Evolutionary conservation across 1,140 invertebrate genomes (phyloP), one percentile per base, ranked within the genome.

Genomic region (Apis florea): DNA sequence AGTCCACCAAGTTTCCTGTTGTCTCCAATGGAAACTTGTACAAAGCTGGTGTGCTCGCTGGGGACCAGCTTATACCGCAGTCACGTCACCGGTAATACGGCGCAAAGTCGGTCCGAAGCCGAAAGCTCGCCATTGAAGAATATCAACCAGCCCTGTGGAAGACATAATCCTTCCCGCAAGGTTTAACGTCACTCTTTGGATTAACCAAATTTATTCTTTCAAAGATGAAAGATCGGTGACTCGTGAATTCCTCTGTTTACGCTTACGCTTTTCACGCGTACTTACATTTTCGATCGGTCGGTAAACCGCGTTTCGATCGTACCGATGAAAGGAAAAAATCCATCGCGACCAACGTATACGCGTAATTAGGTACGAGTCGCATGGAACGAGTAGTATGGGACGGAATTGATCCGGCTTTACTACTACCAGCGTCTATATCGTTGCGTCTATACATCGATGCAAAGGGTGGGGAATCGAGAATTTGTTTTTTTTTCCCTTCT

Each of bases 31-130:
- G 40, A 54, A 79, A 75, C 40, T 81, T 59, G 79, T 26, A 19
- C 51, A 66, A 73, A 79, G 49, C 77, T 47, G 68, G 26, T 21
- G 19, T 31, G 58, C n/a, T 72, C 77, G 26, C 72, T 63, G 11
- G 74, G 82, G 85, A 85, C 79, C 73, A 59, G 85, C 83, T 86
- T 86, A 82, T 82, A 79, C 74, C 69, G 56, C 85, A 83, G 85
- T 85, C 85, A 83, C 85, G 84, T 85, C 78, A 85, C 53, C 82
- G 53, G 81, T 83, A 83, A 70, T 63, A 79, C 75, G 56, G 75
- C 59, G n/a, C 67, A 59, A 86, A 86, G 75, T 86, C 77, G 54
- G 12, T 24, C 19, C 64, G 54, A n/a, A 40, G 58, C 59, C 11
- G 78, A 31, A 19, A 74, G 63, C 72, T 75, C 26, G 53, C 79